These are phyloP conservation scores for Apoda limacodes DNA, from an alignment of 2,888 invertebrate species.

Conservation along the genomic window DNA sequence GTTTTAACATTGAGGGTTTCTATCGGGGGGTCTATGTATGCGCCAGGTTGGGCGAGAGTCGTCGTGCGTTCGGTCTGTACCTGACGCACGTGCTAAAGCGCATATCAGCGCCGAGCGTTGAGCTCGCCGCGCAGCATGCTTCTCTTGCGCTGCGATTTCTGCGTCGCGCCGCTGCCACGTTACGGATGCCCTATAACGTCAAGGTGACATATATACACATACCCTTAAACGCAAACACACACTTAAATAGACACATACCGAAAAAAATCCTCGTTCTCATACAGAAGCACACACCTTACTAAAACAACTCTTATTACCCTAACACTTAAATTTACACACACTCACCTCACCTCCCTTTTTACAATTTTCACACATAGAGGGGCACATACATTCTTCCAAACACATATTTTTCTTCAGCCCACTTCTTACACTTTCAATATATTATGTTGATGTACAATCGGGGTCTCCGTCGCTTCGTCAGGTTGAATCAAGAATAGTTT, in stretches of 20 bases:
- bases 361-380: no score
- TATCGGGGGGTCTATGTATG: no score
- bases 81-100: conserved; percentile 80
- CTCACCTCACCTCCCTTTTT: no score
- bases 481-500: no score
- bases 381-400: no score
- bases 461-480: no score
- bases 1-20: no score
- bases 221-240: conserved; percentile 2
- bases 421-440: no score
- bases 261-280: background rate
- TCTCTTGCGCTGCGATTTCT: conserved; percentile 82
- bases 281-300: background rate
- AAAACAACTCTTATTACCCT: no score
- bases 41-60: conserved; percentile 76
- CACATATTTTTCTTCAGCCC: no score
- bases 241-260: background rate
- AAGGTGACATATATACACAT: conserved; percentile 34
- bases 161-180: conserved; percentile 76
- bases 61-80: conserved; percentile 83
- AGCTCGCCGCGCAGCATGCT: conserved; percentile 66
- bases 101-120: conserved; percentile 64
- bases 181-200: conserved; percentile 74
- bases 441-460: no score
- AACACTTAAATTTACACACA: no score